Evolutionary conservation across 2,797 vertebrate species (phyloP), one percentile per base, ranked within the genome.

Genomic region (Sebastes jordani): DNA sequence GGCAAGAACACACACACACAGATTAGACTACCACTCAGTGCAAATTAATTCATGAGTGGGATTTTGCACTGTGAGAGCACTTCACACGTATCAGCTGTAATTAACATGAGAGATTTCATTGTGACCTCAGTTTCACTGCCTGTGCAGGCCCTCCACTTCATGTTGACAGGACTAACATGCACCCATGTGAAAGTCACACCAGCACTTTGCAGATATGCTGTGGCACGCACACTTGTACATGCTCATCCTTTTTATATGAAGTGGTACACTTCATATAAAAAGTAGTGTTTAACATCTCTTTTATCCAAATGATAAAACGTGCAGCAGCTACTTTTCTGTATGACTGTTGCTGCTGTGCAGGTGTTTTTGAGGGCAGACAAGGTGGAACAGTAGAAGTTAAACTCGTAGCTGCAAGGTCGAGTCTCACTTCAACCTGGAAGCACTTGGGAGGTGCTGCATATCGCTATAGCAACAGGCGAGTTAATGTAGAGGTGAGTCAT

Each of bases 401-500:
- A 88, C 22, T 72, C 5, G 2, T 29, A 74, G 18, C 60, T 54
- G 30, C 29, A 82, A 80, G 83, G 84, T 86, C 71, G 18, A 77
- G 54, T 79, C 36, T 76, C 46, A 61, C 65, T 78, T 76, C 36
- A 77, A 70, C 66, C 74, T 80, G 27, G 38, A 82, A 85, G 60
- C 46, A 27, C 22, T 61, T 63, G 74, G 85, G 87, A 78, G 73
- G 61, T 79, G 70, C 70, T 56, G 11, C n/a, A 74, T 36, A 52
- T 80, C 46, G 5, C 85, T 55, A 83, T 88, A 89, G 80, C 29
- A 83, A 87, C 78, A 42, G 54, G 54, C 14, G 16, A 4, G 18
- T 73, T 78, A 23, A 60, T 64, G 69, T 73, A 18, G 11, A 71
- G 8, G 54, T 92, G 90, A 91, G 32, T 92, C 88, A 93, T 81